Base-by-base conservation (phyloP, 2,113 vertebrate species). In the Myiopsitta monachus region DNA sequence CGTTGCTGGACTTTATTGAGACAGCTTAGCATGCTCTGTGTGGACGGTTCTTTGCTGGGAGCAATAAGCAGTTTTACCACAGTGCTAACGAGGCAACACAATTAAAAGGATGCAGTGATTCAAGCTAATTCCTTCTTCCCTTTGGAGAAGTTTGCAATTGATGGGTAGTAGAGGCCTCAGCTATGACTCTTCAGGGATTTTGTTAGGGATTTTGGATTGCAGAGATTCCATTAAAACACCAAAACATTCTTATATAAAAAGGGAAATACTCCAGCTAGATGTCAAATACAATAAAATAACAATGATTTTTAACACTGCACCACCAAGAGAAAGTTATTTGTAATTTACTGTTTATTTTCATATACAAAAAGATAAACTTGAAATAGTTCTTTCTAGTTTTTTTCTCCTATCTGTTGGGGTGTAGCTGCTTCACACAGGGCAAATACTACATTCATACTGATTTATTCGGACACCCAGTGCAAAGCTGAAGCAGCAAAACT, bases 301-400 rank as follows among this genome's bases (percentile, higher is more conserved):
- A 74, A 19, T n/a, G 11, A 36, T 6, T 79, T 79, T 81, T 64
- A 70, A 95, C n/a, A 3, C 73, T 12, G 15, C 93, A 95, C 36
- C 46, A 87, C 78, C 7, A 7, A 85, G 38, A 80, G 83, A 74
- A 92, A 47, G 51, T 64, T 63, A 85, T 85, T 97, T 96, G 94
- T 96, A 91, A 96, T 97, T 98, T 97, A 98, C 97, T 97, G 97
- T 98, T 98, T 98, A 98, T 98, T 98, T 98, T 98, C 97, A 99
- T 98, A 98, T 99, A 99, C 98, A 99, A 99, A 99, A 99, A 99
- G 98, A 99, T 98, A 98, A 98, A 98, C 98, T 98, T 98, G 97
- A 99, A 98, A 98, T 98, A 98, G 97, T 98, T 97, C 97, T 97
- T 98, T 98, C 98, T 98, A 98, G 95, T 94, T 95, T 98, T 95